Evolutionary conservation across 1,140 invertebrate genomes (phyloP).

Genomic region (Tenebrio molitor): DNA sequence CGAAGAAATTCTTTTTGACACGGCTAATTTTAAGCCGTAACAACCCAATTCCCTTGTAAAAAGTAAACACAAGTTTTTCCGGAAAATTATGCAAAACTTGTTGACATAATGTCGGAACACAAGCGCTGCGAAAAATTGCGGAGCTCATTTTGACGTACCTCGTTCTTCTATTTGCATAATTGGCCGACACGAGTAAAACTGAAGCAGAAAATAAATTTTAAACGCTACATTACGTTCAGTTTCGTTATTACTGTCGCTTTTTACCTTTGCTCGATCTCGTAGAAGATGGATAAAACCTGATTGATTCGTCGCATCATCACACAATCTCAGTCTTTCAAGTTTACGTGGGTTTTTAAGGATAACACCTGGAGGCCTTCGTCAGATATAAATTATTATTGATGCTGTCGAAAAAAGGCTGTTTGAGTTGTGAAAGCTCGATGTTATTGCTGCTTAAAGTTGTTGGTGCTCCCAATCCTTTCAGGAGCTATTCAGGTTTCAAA

Average conservation of each 20-base stretch:
- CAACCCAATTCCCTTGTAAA: too few relatives aligned
- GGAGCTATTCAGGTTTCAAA: background rate
- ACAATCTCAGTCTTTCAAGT: too few relatives aligned
- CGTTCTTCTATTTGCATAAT: constrained; percentile 19
- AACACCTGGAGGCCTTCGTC: background rate
- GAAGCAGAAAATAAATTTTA: too few relatives aligned
- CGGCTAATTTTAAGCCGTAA: too few relatives aligned
- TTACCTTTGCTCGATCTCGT: too few relatives aligned
- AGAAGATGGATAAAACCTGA: too few relatives aligned
- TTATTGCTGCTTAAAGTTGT: constrained; percentile 4
- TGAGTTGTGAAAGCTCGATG: background rate
- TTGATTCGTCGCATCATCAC: too few relatives aligned
- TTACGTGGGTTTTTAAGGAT: background rate
- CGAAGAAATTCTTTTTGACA: background rate
- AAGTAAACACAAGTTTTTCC: background rate
- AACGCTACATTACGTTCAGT: too few relatives aligned
- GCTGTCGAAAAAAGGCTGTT: background rate
- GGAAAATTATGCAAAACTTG: constrained; percentile 10
- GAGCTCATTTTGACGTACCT: background rate
- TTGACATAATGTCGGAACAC: background rate
- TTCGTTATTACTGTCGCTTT: too few relatives aligned
- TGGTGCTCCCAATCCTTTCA: background rate
- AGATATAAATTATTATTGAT: background rate
- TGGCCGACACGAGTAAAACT: too few relatives aligned
- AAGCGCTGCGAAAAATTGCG: constrained; percentile 10